A percentile compares a stretch with the other conserved stretches of the same genome.
Evolutionary conservation across 92 coral and sea anemone genomes (phyloP).

Genomic region (Palythoa grandiflora): DNA sequence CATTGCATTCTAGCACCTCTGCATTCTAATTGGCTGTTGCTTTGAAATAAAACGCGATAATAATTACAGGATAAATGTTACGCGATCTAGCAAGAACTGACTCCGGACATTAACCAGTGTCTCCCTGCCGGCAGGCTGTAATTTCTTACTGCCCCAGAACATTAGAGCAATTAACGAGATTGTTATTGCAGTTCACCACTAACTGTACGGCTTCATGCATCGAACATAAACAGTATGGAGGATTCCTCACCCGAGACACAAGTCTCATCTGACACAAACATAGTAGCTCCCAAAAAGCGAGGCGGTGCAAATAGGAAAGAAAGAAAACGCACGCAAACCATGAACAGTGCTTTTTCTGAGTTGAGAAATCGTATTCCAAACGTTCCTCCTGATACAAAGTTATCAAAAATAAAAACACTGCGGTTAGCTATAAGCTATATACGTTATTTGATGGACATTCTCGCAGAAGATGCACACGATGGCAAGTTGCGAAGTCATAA

Average conservation of each 20-base stretch:
- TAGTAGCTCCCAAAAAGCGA: slow-evolving; percentile 55
- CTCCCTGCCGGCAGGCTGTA: background rate
- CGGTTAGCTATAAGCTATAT: slow-evolving; percentile 96
- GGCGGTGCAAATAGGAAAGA: slow-evolving; percentile 92
- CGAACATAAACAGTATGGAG: slow-evolving; percentile 41
- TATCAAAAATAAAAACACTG: slow-evolving; percentile 95
- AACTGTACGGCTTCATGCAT: slow-evolving; percentile 25
- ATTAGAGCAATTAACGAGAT: slow-evolving; percentile 1
- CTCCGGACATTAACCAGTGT: slow-evolving; percentile 12
- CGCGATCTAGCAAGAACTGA: background rate
- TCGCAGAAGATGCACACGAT: slow-evolving; percentile 82
- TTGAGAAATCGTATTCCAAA: slow-evolving; percentile 95
- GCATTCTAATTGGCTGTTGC: slow-evolving; percentile 34
- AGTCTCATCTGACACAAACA: slow-evolving; percentile 9
- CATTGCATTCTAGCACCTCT: slow-evolving; percentile 24
- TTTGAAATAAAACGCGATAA: slow-evolving; percentile 51
- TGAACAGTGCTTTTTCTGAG: slow-evolving; percentile 97
- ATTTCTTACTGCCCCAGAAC: slow-evolving; percentile 15
- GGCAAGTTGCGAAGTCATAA: slow-evolving; percentile 81
- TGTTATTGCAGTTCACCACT: background rate
- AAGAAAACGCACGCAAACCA: slow-evolving; percentile 91
- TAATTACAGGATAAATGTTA: slow-evolving; percentile 26
- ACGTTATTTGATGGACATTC: slow-evolving; percentile 88
- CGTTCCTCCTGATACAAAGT: slow-evolving; percentile 96
- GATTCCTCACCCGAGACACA: slow-evolving; percentile 40